Percentiles rank a stretch among this genome's conserved stretches.
Conservation (phyloP, 2,888 invertebrate genomes). For the Ephialtes manifestator region DNA sequence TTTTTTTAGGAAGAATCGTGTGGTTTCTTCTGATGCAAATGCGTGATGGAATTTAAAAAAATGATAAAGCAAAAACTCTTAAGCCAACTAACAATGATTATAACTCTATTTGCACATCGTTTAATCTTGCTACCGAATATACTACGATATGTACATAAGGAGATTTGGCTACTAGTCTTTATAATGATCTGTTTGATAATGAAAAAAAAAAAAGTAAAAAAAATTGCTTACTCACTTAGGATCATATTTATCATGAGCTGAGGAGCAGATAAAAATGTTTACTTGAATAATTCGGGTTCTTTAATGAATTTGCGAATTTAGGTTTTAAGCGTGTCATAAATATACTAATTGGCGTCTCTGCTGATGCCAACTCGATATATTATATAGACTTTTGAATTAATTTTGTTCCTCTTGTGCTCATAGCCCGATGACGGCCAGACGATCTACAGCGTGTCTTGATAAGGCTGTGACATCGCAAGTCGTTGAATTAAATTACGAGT, state of each 20-base stretch:
- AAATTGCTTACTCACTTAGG: neutral
- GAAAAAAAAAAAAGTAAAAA: neutral
- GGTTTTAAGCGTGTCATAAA: neutral
- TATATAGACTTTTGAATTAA: neutral
- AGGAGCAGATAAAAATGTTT: neutral
- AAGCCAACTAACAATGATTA: conserved; percentile 2
- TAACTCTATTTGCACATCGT: conserved; percentile 21
- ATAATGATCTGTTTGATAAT: neutral
- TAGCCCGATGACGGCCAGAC: neutral
- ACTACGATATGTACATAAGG: conserved; percentile 1
- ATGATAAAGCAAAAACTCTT: neutral
- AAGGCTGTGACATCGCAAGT: neutral
- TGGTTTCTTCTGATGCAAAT: neutral
- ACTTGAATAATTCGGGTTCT: neutral
- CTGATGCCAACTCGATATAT: neutral
- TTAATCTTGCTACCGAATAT: neutral
- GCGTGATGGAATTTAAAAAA: neutral
- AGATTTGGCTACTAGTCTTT: neutral
- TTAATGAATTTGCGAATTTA: neutral
- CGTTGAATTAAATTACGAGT: conserved; percentile 8
- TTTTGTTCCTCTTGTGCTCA: neutral
- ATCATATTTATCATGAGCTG: neutral
- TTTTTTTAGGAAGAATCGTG: neutral
- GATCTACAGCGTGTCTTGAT: neutral
- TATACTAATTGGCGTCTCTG: neutral